Evolutionary conservation across 2,113 vertebrate species (phyloP), one percentile per base, ranked within the genome.

Genomic region (Petrocephalus zakoni): DNA sequence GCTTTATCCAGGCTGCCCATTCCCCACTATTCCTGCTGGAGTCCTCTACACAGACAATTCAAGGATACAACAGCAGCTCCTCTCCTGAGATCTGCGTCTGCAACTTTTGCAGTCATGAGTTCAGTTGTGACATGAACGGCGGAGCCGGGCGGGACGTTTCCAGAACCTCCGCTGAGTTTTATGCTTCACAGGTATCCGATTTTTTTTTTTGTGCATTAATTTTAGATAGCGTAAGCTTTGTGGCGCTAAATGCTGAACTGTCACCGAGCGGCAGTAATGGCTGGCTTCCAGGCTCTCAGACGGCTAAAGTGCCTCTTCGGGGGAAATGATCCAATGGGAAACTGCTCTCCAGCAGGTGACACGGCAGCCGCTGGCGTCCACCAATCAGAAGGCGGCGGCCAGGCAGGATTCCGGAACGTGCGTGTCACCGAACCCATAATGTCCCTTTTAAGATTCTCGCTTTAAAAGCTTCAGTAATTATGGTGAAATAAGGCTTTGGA

Each of bases 381-480:
- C 75, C 52, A 42, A 61, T 88, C 52, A 49, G 37, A n/a, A 49
- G 5, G 29, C 37, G 42, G 15, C 13, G 13, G 21, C 34, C 5
- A 19, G 78, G 13, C 9, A 61, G 29, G 13, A 11, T 52, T 88
- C 53, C 42, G 81, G 51, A 82, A 49, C 11, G 53, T 8, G 52
- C 22, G 53, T 37, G 75, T 83, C 52, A 56, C 42, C n/a, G 37
- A 83, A 88, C 17, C 37, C 42, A n/a, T 56, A 88, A 83, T 83
- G 19, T 22, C 15, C 68, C 25, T 78, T 88, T 51, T 78, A 52
- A 56, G 49, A 75, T 72, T 51, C 25, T 56, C 6, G n/a, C 34
- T 49, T 29, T 88, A 88, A 82, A 83, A 88, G 46, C n/a, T 46
- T 53, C 49, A 34, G 29, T 58, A 46, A 82, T 88, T 88, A 56